These are phyloP conservation scores for Ailurus styani DNA, from an alignment of 2,113 vertebrate species.

Conservation along the genomic window DNA sequence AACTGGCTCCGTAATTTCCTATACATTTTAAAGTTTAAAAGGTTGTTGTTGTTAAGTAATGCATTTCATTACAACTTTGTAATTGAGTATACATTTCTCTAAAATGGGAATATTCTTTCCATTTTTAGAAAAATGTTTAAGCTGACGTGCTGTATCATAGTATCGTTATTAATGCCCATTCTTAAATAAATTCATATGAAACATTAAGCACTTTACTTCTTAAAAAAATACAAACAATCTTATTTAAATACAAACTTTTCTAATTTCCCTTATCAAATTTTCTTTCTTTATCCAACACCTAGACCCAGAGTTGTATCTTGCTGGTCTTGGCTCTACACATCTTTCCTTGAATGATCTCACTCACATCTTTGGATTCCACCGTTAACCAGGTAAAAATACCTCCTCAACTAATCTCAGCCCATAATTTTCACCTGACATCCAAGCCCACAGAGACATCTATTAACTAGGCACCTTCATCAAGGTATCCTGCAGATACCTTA, in stretches of 20 bases:
- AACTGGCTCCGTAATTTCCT: not conserved
- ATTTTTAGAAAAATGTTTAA: slow-evolving; percentile 1
- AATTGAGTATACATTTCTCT: not conserved
- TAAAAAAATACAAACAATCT: not conserved
- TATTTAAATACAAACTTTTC: not conserved
- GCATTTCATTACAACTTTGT: not conserved
- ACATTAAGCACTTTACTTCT: not conserved
- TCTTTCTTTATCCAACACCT: not conserved
- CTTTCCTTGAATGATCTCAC: not conserved
- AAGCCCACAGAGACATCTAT: not conserved
- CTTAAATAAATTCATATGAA: not conserved
- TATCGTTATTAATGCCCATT: not conserved
- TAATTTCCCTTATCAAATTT: not conserved
- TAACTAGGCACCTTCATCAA: not conserved
- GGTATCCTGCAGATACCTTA: not conserved
- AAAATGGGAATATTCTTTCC: not conserved
- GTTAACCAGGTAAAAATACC: not conserved
- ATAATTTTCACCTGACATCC: not conserved
- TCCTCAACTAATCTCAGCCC: not conserved
- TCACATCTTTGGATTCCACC: not conserved
- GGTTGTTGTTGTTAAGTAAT: not conserved
- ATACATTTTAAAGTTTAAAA: not conserved
- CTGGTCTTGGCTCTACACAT: not conserved
- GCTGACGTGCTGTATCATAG: not conserved
- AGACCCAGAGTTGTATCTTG: not conserved